Evolutionary conservation across 2,888 invertebrate species (phyloP).

Genomic region (Stenotaenia linearis): DNA sequence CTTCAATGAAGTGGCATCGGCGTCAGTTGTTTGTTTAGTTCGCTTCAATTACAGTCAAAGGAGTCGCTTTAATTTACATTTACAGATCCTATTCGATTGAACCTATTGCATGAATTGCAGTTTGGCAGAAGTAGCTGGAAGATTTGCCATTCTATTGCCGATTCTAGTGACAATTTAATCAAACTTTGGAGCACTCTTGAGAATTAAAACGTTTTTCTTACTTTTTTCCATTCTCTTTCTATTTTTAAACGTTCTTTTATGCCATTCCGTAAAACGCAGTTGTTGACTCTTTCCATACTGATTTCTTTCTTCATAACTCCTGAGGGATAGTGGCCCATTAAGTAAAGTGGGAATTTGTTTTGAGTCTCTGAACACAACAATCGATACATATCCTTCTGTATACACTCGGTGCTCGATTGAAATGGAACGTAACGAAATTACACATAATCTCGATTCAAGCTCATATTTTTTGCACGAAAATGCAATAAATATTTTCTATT

Average conservation of each 20-base stretch:
- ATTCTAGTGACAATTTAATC: neutral
- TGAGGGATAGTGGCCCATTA: neutral
- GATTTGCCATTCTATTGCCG: neutral
- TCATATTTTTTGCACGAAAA: too few relatives aligned
- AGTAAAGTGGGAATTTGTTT: conserved; percentile 11
- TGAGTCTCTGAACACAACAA: conserved; percentile 1
- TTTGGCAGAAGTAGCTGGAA: neutral
- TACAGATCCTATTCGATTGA: neutral
- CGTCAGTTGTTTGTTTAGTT: neutral
- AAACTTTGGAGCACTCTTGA: neutral
- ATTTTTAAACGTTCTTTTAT: neutral
- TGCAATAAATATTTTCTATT: too few relatives aligned
- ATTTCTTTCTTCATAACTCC: neutral
- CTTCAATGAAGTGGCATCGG: neutral
- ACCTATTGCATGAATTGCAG: neutral
- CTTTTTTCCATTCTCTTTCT: too few relatives aligned
- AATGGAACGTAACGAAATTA: neutral
- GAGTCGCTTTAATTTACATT: conserved; percentile 14
- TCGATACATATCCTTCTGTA: neutral
- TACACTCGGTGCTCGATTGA: neutral
- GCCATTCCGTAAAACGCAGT: neutral
- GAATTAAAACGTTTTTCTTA: neutral
- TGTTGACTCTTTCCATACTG: neutral
- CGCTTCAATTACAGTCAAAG: neutral
- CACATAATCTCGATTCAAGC: neutral